Evolutionary conservation across 2,888 invertebrate genomes (phyloP).

Genomic region (Cristatella mucedo): DNA sequence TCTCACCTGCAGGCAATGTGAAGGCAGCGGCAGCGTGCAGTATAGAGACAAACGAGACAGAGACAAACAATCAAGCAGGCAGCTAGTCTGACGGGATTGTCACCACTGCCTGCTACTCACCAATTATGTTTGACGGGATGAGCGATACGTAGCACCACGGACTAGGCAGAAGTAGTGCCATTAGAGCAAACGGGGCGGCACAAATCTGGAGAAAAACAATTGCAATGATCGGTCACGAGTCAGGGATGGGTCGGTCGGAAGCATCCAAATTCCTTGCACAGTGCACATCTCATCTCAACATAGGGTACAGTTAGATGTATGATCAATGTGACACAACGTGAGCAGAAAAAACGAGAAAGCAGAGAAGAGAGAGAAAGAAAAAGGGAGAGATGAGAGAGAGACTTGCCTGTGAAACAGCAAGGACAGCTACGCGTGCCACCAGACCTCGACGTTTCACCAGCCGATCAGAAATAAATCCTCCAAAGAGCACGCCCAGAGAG

Average conservation of each 20-base stretch:
- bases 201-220: conserved; percentile 21
- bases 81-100: neutral
- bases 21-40: neutral
- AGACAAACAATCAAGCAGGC: neutral
- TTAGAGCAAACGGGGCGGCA: conserved; percentile 38
- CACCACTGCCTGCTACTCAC: too few relatives aligned
- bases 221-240: conserved; percentile 9
- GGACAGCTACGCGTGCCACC: conserved; percentile 31
- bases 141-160: conserved; percentile 34
- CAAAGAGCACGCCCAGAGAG: conserved; percentile 30
- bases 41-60: neutral
- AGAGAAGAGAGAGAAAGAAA: too few relatives aligned
- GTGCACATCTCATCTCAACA: neutral
- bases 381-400: too few relatives aligned
- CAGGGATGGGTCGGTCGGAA: too few relatives aligned
- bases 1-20: conserved; percentile 26
- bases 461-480: conserved; percentile 31
- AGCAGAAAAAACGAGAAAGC: too few relatives aligned
- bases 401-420: conserved; percentile 30
- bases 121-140: conserved; percentile 36
- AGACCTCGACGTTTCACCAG: conserved; percentile 31
- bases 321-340: neutral
- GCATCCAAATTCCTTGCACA: neutral
- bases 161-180: conserved; percentile 31
- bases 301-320: too few relatives aligned